Conservation (phyloP, 2,797 vertebrate species). For the Myripristis jacobus region DNA sequence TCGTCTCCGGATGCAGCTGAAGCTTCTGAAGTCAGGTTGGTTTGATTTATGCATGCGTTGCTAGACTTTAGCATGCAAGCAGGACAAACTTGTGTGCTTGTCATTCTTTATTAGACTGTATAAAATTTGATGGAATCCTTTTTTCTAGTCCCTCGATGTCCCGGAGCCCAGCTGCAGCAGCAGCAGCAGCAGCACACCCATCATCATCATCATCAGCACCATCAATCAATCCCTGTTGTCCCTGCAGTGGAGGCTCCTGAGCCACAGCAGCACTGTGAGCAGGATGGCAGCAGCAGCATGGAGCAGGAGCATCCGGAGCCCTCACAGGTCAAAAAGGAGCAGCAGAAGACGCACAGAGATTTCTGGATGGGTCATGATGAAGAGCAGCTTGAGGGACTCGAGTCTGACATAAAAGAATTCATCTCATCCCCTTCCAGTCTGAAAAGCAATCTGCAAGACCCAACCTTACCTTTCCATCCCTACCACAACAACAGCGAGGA, state of each 20-base stretch:
- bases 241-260: slow-evolving; percentile 50
- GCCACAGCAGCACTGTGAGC: slow-evolving; percentile 51
- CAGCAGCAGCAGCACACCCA: slow-evolving; percentile 44
- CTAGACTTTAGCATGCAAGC: too few species aligned
- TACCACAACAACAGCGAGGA: slow-evolving; percentile 64
- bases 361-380: slow-evolving; percentile 70
- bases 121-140: neutral
- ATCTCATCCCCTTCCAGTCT: slow-evolving; percentile 60
- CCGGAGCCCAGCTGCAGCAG: slow-evolving; percentile 58
- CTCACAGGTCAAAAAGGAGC: slow-evolving; percentile 70
- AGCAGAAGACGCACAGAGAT: slow-evolving; percentile 57
- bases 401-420: slow-evolving; percentile 74
- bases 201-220: slow-evolving; percentile 45
- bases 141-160: slow-evolving; percentile 49
- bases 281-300: slow-evolving; percentile 51
- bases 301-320: slow-evolving; percentile 61
- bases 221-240: slow-evolving; percentile 49
- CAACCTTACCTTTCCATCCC: slow-evolving; percentile 64
- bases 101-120: neutral
- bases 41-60: slow-evolving; percentile 11
- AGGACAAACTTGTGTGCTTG: too few species aligned
- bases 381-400: slow-evolving; percentile 64
- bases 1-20: slow-evolving; percentile 74
- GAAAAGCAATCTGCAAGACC: slow-evolving; percentile 57
- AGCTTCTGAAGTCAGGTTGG: slow-evolving; percentile 74